phyloP scores from a whole-genome alignment of 2,888 invertebrate species.

The Asteroscopus sphinx region DNA sequence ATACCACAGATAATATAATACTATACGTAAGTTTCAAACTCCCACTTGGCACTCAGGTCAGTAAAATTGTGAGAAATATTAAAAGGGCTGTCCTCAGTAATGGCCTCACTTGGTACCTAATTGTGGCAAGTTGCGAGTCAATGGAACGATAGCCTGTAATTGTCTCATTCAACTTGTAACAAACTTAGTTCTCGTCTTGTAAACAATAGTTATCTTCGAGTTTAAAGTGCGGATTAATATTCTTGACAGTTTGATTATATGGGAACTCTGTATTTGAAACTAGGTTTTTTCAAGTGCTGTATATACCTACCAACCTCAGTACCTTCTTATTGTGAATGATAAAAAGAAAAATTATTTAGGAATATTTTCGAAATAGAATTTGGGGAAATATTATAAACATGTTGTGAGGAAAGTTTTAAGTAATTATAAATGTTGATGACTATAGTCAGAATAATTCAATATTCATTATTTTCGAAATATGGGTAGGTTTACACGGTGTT shows the following conservation, averaged over 20 bases:
- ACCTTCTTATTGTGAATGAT: no score
- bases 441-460: no score
- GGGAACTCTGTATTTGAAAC: background rate
- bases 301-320: no score
- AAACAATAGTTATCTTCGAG: conserved; percentile 58
- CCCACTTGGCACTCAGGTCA: background rate
- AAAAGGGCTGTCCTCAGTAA: conserved; percentile 18
- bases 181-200: conserved; percentile 46
- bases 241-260: conserved; percentile 7
- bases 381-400: no score
- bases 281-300: background rate
- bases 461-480: no score
- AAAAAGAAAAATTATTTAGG: no score
- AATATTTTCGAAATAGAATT: no score
- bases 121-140: conserved; percentile 52
- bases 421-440: no score
- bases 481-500: no score
- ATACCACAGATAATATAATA: no score
- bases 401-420: no score
- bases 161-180: conserved; percentile 42
- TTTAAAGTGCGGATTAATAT: conserved; percentile 24
- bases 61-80: conserved; percentile 1
- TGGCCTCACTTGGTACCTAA: conserved; percentile 52
- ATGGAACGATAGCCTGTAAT: conserved; percentile 61
- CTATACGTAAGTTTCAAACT: no score